These are phyloP conservation scores for Neolamprologus sp. DNA, from an alignment of 2,113 vertebrate species.

Conservation along the genomic window DNA sequence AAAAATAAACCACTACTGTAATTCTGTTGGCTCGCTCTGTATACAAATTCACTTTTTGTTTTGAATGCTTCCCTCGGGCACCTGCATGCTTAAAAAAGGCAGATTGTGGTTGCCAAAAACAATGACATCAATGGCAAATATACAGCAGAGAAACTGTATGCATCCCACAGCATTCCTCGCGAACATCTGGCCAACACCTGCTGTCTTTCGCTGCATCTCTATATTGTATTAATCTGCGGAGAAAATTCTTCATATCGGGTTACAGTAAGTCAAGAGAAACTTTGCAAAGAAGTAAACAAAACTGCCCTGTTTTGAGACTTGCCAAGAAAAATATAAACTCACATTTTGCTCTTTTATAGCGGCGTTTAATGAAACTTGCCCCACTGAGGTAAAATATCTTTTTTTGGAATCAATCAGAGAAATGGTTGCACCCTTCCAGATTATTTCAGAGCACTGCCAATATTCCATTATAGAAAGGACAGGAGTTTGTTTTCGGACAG, in stretches of 20 bases:
- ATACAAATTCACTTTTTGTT: background rate
- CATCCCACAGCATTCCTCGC: background rate
- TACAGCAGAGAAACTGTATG: background rate
- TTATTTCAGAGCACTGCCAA: background rate
- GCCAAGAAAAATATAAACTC: background rate
- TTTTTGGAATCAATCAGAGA: constrained; percentile 8
- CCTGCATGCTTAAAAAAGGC: background rate
- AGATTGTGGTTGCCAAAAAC: background rate
- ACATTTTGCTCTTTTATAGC: background rate
- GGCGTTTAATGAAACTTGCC: background rate
- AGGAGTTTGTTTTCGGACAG: background rate
- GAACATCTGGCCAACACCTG: constrained; percentile 40
- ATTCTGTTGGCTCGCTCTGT: background rate
- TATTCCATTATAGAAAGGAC: background rate
- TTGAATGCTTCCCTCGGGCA: background rate
- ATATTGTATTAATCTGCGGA: background rate
- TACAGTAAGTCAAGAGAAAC: background rate
- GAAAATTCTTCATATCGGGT: background rate
- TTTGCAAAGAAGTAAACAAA: background rate
- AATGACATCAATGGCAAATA: background rate
- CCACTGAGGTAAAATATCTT: background rate
- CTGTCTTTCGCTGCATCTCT: background rate
- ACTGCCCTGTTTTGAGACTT: background rate
- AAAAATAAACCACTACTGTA: background rate
- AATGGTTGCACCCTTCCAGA: background rate